Evolutionary conservation across 2,797 vertebrate genomes (phyloP).

Genomic region (Morus bassanus): DNA sequence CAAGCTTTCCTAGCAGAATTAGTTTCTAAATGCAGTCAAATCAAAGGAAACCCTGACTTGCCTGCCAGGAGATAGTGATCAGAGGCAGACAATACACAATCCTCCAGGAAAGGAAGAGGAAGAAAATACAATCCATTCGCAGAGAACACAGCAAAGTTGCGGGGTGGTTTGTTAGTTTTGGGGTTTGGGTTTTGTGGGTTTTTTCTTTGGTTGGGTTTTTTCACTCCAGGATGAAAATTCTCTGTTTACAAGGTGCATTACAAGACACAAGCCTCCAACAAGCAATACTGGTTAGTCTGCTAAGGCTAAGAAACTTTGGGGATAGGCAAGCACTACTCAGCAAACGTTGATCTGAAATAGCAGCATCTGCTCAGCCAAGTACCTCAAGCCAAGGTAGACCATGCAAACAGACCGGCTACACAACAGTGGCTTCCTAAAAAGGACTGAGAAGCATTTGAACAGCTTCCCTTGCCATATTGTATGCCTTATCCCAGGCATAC

Average conservation of each 20-base stretch:
- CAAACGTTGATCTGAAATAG: fast-evolving
- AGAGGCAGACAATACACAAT: not conserved
- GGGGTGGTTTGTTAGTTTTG: not conserved
- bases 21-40: not conserved
- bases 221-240: not conserved
- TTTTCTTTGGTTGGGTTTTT: not conserved
- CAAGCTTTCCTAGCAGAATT: not conserved
- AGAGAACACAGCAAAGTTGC: not conserved
- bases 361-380: fast-evolving
- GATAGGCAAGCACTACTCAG: not conserved
- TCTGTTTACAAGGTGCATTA: not conserved
- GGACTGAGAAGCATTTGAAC: not conserved
- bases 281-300: not conserved
- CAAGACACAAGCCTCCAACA: not conserved
- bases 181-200: too few species aligned
- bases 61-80: not conserved
- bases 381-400: not conserved
- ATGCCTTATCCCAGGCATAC: fast-evolving
- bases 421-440: not conserved
- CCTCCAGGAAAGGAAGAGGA: not conserved
- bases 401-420: not conserved
- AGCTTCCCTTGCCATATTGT: not conserved
- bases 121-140: not conserved
- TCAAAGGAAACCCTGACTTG: not conserved
- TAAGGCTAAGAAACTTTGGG: not conserved